Base-by-base conservation (phyloP, 2,888 invertebrate genomes). In the Drosophila peninsularis region DNA sequence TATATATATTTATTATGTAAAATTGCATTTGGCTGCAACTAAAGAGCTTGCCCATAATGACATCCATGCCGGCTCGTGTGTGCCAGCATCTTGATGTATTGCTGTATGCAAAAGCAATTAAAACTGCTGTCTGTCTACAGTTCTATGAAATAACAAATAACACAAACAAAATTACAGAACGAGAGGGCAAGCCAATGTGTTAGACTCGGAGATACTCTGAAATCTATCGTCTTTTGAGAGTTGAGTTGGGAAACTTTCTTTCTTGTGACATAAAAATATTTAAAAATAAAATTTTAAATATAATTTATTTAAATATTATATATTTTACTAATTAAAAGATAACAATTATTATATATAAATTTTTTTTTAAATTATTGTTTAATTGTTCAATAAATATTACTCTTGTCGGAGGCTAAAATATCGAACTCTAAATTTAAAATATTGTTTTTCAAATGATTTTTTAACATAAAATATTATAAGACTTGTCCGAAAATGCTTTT, bases 91-190 rank as follows among this genome's bases (percentile, higher is more conserved):
- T 76, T 86, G 89, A 86, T 89, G 84, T 84, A 87, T 85, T 87
- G 89, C 82, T 82, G 80, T 89, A 79, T 88, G 88, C 88, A 85
- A 82, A 88, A 88, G 88, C 89, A 86, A 86, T 86, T 86, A 86
- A 86, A 88, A 88, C 61, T 71, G 82, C 88, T 89, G 86, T 86
- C 88, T 82, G 75, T 83, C 78, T 78, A 70, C 71, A 74, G 71
- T 62, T 78, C 41, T 44, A 55, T 32, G 63, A 50, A 47, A 42
- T 13, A 41, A 19, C 19, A 5, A 41, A 41, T 19, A 52, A 50
- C 21, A n/a, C n/a, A 21, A 34, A 41, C 6, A 47, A 17, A 34
- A 62, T 14, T 13, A 65, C 36, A 56, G 42, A 60, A 57, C 17
- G 9, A 21, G 13, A 17, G 7, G 44, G 13, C n/a, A 34, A 41